Evolutionary conservation across 92 coral and sea anemone species (phyloP), one percentile per base, ranked within the genome.

Genomic region (Montipora capitata): DNA sequence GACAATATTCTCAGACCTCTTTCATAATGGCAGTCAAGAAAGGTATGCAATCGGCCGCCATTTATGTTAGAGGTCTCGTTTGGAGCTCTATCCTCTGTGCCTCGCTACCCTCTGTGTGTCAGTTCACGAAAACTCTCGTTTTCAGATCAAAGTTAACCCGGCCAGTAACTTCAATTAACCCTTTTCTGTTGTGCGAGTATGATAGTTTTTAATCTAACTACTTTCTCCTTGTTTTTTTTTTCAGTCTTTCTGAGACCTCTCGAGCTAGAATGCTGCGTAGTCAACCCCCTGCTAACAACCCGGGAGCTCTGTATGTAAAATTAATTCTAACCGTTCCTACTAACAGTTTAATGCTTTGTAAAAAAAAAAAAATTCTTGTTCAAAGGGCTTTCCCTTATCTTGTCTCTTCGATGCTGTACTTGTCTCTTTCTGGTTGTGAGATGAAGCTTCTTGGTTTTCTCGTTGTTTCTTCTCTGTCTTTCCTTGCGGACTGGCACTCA

Each of bases 231-330:
- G 44, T 56, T 62, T 83, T 83, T 27, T 43, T 70, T 82, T 83
- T 83, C 87, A 83, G 87, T 73, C 87, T 59, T 45, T 72, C 78
- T 73, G 72, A 62, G 10, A 40, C 87, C 42, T 83, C 78, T 43
- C 64, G 71, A 41, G 72, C 87, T 83, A 58, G 80, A 70, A 14
- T 72, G 58, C 87, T 41, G 80, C 87, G 87, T 83, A 54, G 15
- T 59, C 61, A 41, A 43, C 80, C 78, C 78, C 79, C 85, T 68
- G 43, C 85, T 81, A 81, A 81, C 85, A 81, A 68, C 41, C 87
- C 91, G 62, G 95, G 92, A 92, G 90, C 88, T 86, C 90, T 92
- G 95, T 92, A 92, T 90, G 95, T 92, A 84, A 80, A 88, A 85
- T 66, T 68, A 27, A 80, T 67, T 15, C 85, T 80, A 80, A 80